phyloP scores from a whole-genome alignment of 2,888 invertebrate genomes.

The Gymnoscelis rufifasciata region DNA sequence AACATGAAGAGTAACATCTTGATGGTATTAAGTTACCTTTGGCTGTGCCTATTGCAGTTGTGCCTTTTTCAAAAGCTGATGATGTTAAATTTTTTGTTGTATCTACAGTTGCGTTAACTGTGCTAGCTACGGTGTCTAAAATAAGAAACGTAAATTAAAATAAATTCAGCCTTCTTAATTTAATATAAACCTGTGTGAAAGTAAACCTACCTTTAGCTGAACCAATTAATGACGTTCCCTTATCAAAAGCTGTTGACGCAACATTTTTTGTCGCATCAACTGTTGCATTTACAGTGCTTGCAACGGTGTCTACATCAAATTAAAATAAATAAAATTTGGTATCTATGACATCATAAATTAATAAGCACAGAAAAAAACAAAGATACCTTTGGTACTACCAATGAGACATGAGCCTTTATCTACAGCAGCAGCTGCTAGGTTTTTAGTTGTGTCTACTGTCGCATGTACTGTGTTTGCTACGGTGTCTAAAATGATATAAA shows the following conservation, averaged over 20 bases:
- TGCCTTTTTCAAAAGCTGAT: slow-evolving; percentile 34
- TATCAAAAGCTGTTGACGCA: slow-evolving; percentile 46
- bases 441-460: slow-evolving; percentile 49
- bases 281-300: slow-evolving; percentile 41
- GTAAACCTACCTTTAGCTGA: slow-evolving; percentile 24
- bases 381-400: slow-evolving; percentile 39
- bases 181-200: neutral
- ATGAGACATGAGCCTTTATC: slow-evolving; percentile 39
- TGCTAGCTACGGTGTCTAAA: slow-evolving; percentile 28
- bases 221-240: slow-evolving; percentile 44
- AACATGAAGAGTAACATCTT: too few relatives aligned
- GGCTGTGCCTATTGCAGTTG: slow-evolving; percentile 26
- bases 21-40: slow-evolving; percentile 17
- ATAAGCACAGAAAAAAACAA: too few relatives aligned
- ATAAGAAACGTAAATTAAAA: neutral
- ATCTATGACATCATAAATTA: too few relatives aligned
- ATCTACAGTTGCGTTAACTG: slow-evolving; percentile 30
- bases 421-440: slow-evolving; percentile 37
- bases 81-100: slow-evolving; percentile 36
- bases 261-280: slow-evolving; percentile 51
- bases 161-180: neutral
- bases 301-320: slow-evolving; percentile 42
- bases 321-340: too few relatives aligned
- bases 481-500: slow-evolving; percentile 37
- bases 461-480: slow-evolving; percentile 40